These are phyloP conservation scores for Nothoprocta perdicaria DNA, from an alignment of 2,113 vertebrate genomes.

Conservation along the genomic window DNA sequence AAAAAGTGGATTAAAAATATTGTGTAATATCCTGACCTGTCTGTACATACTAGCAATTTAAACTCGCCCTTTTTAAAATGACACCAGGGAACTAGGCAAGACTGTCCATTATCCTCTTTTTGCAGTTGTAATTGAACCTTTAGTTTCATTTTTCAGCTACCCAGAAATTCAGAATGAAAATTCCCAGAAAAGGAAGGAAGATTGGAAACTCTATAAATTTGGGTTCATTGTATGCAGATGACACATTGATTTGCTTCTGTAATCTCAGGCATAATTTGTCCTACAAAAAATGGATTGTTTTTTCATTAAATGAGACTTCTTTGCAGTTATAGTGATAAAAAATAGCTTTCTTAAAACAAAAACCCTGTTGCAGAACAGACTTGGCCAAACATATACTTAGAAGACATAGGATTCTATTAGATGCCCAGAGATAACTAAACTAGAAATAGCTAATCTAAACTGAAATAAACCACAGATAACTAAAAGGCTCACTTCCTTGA, in stretches of 20 bases:
- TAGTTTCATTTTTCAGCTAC: slow-evolving; percentile 31
- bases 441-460: not conserved
- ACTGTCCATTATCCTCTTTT: slow-evolving; percentile 62
- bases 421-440: not conserved
- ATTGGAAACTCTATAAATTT: slow-evolving; percentile 16
- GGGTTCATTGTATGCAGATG: not conserved
- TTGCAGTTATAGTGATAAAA: not conserved
- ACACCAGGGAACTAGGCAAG: slow-evolving; percentile 46
- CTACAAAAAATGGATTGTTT: not conserved
- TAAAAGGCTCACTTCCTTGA: not conserved
- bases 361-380: not conserved
- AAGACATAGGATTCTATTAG: not conserved
- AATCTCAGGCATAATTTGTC: slow-evolving; percentile 48
- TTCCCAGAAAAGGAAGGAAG: not conserved
- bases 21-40: slow-evolving; percentile 55
- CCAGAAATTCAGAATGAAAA: not conserved
- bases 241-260: slow-evolving; percentile 1
- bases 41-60: slow-evolving; percentile 61
- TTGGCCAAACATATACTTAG: not conserved
- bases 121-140: slow-evolving; percentile 62
- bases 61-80: slow-evolving; percentile 71
- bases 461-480: not conserved
- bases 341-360: not conserved
- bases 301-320: not conserved
- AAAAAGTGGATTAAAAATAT: slow-evolving; percentile 73